Conservation (phyloP, 1,140 invertebrate genomes). For the Caerostris darwini region DNA sequence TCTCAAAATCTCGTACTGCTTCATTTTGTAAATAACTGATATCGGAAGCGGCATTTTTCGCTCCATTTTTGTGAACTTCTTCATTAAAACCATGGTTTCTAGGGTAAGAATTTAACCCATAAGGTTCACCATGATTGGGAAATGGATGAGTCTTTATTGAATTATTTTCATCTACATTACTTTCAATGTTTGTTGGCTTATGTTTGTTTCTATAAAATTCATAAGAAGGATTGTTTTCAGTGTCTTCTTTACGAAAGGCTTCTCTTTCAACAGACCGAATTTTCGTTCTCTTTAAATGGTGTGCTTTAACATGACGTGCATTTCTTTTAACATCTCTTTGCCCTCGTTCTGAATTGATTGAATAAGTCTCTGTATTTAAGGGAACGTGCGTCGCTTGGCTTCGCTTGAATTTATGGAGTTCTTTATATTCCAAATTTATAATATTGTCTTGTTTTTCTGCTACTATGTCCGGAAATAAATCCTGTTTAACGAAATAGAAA, state of each 20-base stretch:
- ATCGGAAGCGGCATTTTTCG: too few species aligned
- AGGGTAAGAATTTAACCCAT: too few species aligned
- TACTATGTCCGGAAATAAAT: not conserved
- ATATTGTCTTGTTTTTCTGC: not conserved
- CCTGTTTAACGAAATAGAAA: not conserved
- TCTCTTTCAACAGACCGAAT: not conserved
- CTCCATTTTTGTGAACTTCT: too few species aligned
- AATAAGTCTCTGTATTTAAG: not conserved
- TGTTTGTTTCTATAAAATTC: not conserved
- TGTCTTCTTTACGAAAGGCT: not conserved
- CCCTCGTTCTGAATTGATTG: not conserved
- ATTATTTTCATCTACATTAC: too few species aligned
- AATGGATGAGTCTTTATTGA: too few species aligned
- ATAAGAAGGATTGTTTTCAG: not conserved
- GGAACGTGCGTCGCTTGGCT: not conserved
- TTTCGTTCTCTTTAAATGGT: not conserved
- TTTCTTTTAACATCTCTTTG: not conserved
- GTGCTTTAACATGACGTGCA: not conserved
- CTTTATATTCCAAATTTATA: not conserved
- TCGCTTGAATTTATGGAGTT: not conserved
- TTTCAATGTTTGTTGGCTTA: too few species aligned
- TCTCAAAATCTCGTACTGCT: too few species aligned
- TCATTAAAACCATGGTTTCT: too few species aligned
- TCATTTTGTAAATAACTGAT: too few species aligned
- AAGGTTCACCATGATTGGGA: too few species aligned